These are phyloP conservation scores for Scaptomyza cyrtandrae DNA, from an alignment of 2,888 invertebrate species.

Conservation along the genomic window DNA sequence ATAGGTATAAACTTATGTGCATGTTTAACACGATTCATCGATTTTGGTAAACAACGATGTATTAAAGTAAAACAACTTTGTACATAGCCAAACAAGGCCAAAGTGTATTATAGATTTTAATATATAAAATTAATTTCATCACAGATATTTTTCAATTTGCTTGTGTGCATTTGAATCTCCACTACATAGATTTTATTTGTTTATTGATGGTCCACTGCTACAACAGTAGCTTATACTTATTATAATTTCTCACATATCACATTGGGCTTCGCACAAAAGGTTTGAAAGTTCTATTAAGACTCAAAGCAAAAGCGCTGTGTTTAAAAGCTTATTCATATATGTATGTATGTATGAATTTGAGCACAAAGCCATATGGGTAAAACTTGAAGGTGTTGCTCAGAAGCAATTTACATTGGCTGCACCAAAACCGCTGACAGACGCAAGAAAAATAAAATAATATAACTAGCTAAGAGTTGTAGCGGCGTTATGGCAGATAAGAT, in stretches of 20 bases:
- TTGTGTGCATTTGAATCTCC: neutral
- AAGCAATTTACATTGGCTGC: neutral
- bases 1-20: neutral
- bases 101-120: conserved; percentile 7
- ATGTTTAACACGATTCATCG: conserved; percentile 2
- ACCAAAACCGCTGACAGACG: neutral
- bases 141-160: conserved; percentile 24
- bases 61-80: conserved; percentile 9
- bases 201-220: conserved; percentile 12
- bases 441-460: neutral
- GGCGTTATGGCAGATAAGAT: neutral
- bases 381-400: neutral
- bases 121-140: conserved; percentile 24
- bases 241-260: conserved; percentile 34
- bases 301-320: conserved; percentile 39
- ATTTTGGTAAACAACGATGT: conserved; percentile 4
- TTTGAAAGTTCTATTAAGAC: conserved; percentile 35
- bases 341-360: neutral
- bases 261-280: conserved; percentile 33
- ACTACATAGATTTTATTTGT: conserved; percentile 1
- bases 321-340: conserved; percentile 51
- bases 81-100: conserved; percentile 4
- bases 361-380: neutral
- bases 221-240: conserved; percentile 32
- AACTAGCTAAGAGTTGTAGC: neutral